Conservation (phyloP, 2,113 vertebrate genomes). For the Oceanodroma tethys region DNA sequence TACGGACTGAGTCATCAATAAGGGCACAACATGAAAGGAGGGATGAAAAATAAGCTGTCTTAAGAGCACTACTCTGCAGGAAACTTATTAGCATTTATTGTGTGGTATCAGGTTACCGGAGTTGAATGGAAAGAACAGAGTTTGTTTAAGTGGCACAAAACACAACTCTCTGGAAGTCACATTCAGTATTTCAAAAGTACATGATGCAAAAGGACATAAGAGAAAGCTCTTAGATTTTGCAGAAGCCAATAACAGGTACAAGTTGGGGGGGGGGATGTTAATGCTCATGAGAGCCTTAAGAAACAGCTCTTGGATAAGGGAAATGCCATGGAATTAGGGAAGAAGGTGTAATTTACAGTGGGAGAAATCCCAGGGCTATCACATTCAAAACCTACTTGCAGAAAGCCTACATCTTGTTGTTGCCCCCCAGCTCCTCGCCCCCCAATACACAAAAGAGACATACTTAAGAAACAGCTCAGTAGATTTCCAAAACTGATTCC, state of each 20-base stretch:
- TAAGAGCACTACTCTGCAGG: slow-evolving; percentile 70
- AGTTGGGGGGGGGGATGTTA: neutral
- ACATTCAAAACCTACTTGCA: neutral
- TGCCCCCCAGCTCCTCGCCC: neutral
- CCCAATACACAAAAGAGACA: neutral
- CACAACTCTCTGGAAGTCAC: slow-evolving; percentile 18
- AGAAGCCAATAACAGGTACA: neutral
- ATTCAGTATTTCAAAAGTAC: slow-evolving; percentile 2
- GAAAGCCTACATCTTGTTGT: neutral
- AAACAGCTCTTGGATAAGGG: neutral
- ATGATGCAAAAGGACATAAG: neutral
- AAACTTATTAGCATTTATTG: slow-evolving; percentile 79
- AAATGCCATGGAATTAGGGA: slow-evolving; percentile 17
- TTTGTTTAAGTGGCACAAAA: slow-evolving; percentile 58
- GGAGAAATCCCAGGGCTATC: slow-evolving; percentile 21
- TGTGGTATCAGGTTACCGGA: slow-evolving; percentile 62
- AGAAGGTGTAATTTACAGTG: slow-evolving; percentile 23
- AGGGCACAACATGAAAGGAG: slow-evolving; percentile 73
- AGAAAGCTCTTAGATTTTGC: neutral
- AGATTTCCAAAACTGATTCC: neutral
- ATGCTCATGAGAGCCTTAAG: neutral
- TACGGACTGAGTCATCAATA: slow-evolving; percentile 66
- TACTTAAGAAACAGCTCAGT: neutral
- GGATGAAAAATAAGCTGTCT: slow-evolving; percentile 73
- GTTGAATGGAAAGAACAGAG: slow-evolving; percentile 63